Evolutionary conservation across 2,888 invertebrate species (phyloP), one percentile per base, ranked within the genome.

Genomic region (Callinectes sapidus): DNA sequence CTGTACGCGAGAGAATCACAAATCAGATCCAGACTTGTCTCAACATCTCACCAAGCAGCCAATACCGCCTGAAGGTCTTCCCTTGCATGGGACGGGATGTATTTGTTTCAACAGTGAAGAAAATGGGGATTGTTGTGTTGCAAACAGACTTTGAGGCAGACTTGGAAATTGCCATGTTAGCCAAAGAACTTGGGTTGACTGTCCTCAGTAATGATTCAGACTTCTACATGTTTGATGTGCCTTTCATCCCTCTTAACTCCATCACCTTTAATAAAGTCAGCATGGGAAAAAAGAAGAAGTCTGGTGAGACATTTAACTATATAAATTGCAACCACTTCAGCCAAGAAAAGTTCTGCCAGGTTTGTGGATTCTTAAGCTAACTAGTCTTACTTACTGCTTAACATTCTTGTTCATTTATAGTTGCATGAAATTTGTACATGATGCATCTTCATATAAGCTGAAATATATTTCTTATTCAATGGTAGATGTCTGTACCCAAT

Each of bases 151-250:
- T 97, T 95, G 99, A 99, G 96, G 98, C 98, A 1, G 99, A 99
- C 95, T 97, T 97, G 95, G 97, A 98, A 95, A 97, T 98, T 91
- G 98, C 98, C 0, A 97, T 97, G 0, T 96, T 99, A 95, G 98
- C 98, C 0, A 97, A 97, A 94, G 96, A 97, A 92, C 96, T 98
- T 2, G 96, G 97, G 77, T 98, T 98, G 95, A 98, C 99, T 0
- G 97, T 99, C 2, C 95, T 99, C 5, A 98, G 98, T 95, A 98
- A 97, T 95, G 99, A 99, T 96, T 99, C 99, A 0, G 99, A 99
- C 96, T 99, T 98, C 96, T 98, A 97, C 95, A 97, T 99, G 94
- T 98, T 97, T 96, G 97, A 98, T 96, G 97, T 98, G 0, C 96
- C 96, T 1, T 98, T 98, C 95, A 97, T 99, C 94, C 98, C 98